These are phyloP conservation scores for Actias luna DNA, from an alignment of 2,888 invertebrate genomes.

Conservation along the genomic window DNA sequence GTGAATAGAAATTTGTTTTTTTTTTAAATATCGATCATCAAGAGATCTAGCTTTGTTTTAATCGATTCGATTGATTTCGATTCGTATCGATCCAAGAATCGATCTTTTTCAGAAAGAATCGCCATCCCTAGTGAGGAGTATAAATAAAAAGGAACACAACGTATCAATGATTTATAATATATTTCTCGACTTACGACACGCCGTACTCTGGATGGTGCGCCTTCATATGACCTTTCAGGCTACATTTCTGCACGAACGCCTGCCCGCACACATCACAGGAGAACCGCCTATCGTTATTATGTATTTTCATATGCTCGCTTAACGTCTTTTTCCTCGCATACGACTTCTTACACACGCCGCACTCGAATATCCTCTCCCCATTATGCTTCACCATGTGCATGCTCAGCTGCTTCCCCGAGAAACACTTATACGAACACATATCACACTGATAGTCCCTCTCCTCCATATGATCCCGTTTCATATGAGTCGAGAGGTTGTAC, in stretches of 20 bases:
- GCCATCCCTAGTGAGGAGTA: no score
- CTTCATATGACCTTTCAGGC: constrained; percentile 66
- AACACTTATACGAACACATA: constrained; percentile 52
- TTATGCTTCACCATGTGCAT: constrained; percentile 63
- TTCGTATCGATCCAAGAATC: no score
- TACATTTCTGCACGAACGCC: constrained; percentile 68
- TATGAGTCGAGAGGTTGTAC: constrained; percentile 56
- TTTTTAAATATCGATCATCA: no score
- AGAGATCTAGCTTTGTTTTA: no score
- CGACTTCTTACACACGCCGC: constrained; percentile 64
- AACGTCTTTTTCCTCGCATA: constrained; percentile 66
- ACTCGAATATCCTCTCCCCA: constrained; percentile 56
- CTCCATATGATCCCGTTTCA: constrained; percentile 62
- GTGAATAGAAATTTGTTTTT: no score
- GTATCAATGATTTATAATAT: no score
- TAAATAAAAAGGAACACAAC: no score
- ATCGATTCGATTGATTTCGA: no score
- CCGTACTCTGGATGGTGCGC: constrained; percentile 55
- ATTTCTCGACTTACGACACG: constrained; percentile 23
- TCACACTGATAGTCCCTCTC: constrained; percentile 46
- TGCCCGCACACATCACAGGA: constrained; percentile 63
- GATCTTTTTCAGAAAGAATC: no score
- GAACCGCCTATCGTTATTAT: constrained; percentile 64
- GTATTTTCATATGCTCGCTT: constrained; percentile 66
- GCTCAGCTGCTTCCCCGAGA: constrained; percentile 56